Evolutionary conservation across 2,888 invertebrate genomes (phyloP), one percentile per base, ranked within the genome.

Genomic region (Formica aserva): DNA sequence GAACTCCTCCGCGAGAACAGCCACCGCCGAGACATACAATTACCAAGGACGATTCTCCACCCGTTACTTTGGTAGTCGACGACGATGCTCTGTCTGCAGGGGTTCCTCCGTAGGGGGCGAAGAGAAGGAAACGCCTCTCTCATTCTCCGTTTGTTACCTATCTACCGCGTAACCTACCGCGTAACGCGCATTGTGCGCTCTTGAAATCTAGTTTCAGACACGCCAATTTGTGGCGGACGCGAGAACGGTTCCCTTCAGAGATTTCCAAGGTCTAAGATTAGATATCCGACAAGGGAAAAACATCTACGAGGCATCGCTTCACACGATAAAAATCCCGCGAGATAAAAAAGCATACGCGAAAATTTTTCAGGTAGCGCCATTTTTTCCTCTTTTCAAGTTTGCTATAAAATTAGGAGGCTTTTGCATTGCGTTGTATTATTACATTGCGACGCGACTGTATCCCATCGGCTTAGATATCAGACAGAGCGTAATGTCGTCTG

Each of bases 1-100:
- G 60, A 71, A 69, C 85, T 85, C 83, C 90, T 88, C 82, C 86
- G 86, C 89, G 75, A 85, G 75, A 85, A 84, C n/a, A 86, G 84
- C 86, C 88, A 89, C 89, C 88, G 90, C 74, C 89, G 91, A 91
- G 91, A 91, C 90, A 90, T 89, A 92, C 91, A 93, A 93, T 93
- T 93, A 93, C 92, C 90, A 85, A 71, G 83, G 45, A 35, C 35
- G 6, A 77, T 83, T 85, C 86, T 66, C 75, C 82, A n/a, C 8
- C 41, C 85, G 88, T 90, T 91, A 90, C 86, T 87, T 84, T 60
- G 80, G 78, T 81, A 77, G 62, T 52, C 76, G 69, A 55, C 65
- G 60, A 32, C 32, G 32, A 32, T 32, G 29, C 29, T 29, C 75
- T 55, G 82, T 62, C 78, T 38, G 35, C 78, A 22, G 45, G 52